These are phyloP conservation scores for Hypothenemus hampei DNA, from an alignment of 1,140 invertebrate species.

Conservation along the genomic window DNA sequence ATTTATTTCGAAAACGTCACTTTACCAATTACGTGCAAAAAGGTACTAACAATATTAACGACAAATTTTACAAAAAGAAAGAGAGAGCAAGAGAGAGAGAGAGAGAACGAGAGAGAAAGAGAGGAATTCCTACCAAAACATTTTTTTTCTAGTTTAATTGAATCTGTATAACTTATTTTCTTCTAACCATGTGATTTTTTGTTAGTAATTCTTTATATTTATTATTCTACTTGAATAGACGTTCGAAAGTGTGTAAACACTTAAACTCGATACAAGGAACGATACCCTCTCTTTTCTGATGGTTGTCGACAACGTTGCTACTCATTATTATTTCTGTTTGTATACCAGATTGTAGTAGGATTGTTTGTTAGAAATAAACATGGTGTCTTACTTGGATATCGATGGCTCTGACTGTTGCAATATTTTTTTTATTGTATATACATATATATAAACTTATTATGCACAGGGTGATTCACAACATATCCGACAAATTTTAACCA, in stretches of 20 bases:
- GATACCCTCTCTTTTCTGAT: background rate
- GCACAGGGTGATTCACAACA: too few relatives aligned
- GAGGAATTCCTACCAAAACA: too few relatives aligned
- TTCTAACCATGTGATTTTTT: too few relatives aligned
- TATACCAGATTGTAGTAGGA: slow-evolving; percentile 1
- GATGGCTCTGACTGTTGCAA: background rate
- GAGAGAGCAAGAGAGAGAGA: too few relatives aligned
- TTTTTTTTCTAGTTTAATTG: too few relatives aligned
- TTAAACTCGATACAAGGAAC: slow-evolving; percentile 8
- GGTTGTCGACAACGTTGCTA: background rate
- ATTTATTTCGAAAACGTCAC: slow-evolving; percentile 15
- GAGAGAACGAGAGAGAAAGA: too few relatives aligned
- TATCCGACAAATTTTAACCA: too few relatives aligned
- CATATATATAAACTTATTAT: background rate
- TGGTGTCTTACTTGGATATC: background rate
- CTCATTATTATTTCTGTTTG: slow-evolving; percentile 16
- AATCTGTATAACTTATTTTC: too few relatives aligned
- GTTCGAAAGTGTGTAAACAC: slow-evolving; percentile 7
- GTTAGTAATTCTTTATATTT: background rate
- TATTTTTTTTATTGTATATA: background rate
- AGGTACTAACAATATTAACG: too few relatives aligned
- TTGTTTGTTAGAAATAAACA: background rate
- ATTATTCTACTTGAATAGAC: background rate
- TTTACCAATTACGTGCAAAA: too few relatives aligned
- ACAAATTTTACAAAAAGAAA: too few relatives aligned